A percentile compares a stretch with the other conserved stretches of the same genome.
These are phyloP conservation scores for Eutrigla gurnardus DNA, from an alignment of 2,797 vertebrate genomes.

Conservation along the genomic window DNA sequence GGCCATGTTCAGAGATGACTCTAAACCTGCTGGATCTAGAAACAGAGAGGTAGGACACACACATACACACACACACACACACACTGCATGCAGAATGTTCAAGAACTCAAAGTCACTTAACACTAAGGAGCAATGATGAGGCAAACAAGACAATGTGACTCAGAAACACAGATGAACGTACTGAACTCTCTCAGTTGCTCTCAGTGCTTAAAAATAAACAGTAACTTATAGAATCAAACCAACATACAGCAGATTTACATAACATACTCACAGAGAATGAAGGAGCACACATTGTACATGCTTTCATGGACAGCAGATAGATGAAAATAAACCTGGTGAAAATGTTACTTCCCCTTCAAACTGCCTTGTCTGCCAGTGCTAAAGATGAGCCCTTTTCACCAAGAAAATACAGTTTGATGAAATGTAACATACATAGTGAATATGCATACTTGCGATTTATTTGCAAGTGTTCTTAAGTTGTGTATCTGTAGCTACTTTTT, in stretches of 20 bases:
- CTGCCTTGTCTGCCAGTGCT: background rate
- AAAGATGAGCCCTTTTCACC: background rate
- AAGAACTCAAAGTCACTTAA: too few species aligned
- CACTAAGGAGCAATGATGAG: too few species aligned
- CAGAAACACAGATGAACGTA: too few species aligned
- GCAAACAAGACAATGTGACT: too few species aligned
- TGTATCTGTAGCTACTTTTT: background rate
- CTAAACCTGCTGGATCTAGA: conserved; percentile 72
- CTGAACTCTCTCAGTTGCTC: background rate
- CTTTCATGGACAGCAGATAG: too few species aligned
- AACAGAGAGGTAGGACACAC: conserved; percentile 67
- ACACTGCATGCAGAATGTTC: too few species aligned
- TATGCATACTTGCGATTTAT: background rate
- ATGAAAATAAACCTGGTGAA: background rate
- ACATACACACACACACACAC: background rate
- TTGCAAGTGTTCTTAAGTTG: background rate
- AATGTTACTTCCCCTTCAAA: background rate
- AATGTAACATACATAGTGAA: background rate
- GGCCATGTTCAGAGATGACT: conserved; percentile 74
- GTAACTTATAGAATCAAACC: background rate
- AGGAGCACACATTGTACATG: background rate
- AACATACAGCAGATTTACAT: background rate
- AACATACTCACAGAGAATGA: background rate
- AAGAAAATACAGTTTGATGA: background rate
- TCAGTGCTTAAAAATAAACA: background rate